Evolutionary conservation across 2,888 invertebrate species (phyloP), one percentile per base, ranked within the genome.

Genomic region (Eucera pruinosa): DNA sequence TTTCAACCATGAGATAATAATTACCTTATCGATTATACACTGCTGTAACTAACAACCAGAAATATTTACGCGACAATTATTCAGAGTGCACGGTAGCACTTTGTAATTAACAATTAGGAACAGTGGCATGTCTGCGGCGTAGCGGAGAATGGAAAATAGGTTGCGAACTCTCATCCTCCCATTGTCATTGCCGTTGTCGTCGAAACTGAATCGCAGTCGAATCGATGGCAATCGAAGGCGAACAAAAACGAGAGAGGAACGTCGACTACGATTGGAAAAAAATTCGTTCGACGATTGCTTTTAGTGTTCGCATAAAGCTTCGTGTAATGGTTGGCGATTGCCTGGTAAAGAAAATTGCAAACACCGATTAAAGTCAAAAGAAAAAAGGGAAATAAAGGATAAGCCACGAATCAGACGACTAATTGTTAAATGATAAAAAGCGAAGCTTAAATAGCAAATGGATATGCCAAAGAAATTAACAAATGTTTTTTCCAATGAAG

Each of bases 221-320:
- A 68, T 72, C 58, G 68, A 72, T 39, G 52, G 43, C 58, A 52
- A 74, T 66, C 36, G 65, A 48, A 41, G 33, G 45, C 58, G 41
- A 3, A 41, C 45, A 54, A 75, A 57, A 62, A 27, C 43, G 57
- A 11, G 11, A 25, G 20, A 27, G 41, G 43, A 23, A 54, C 52
- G 20, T 43, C n/a, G 20, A 13, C 20, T 18, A 18, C 30, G 41
- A 39, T 50, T 15, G 45, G 20, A 2, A 15, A 18, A 65, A 48
- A 58, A 52, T 27, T 47, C 23, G 11, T n/a, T 47, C 23, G 43
- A 7, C 47, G 39, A 52, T 64, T 45, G 45, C 13, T 65, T 65
- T 54, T 11, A n/a, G 18, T 33, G 15, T 20, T 4, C 43, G 48
- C 15, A 20, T 30, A 33, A 57, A 66, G 23, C 25, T 5, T 9